Percentiles rank a stretch among this genome's conserved stretches.
Evolutionary conservation across 1,140 invertebrate genomes (phyloP).

Genomic region (Drosophila kikkawai): DNA sequence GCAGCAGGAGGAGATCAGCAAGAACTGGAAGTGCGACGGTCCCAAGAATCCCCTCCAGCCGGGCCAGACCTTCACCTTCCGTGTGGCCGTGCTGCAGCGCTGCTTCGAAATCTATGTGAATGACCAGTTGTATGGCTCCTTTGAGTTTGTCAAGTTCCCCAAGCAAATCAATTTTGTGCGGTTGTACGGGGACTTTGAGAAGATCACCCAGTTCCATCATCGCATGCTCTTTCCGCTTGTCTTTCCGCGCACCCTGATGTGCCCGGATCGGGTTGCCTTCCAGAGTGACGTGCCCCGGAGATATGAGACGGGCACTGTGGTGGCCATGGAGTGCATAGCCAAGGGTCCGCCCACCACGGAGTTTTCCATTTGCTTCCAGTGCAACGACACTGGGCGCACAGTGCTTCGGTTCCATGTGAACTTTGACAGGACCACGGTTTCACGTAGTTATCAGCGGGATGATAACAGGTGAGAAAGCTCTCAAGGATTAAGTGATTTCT

Average conservation of each 20-base stretch:
- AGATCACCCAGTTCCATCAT: constrained; percentile 83
- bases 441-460: constrained; percentile 73
- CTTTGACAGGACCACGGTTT: constrained; percentile 76
- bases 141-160: constrained; percentile 81
- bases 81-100: constrained; percentile 78
- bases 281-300: constrained; percentile 80
- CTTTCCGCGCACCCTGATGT: constrained; percentile 75
- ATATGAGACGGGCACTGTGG: constrained; percentile 80
- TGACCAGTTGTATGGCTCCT: constrained; percentile 79
- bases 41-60: constrained; percentile 80
- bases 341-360: constrained; percentile 79
- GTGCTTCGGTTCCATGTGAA: constrained; percentile 79
- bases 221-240: constrained; percentile 80
- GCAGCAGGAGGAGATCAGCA: constrained; percentile 84
- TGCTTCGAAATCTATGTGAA: constrained; percentile 84
- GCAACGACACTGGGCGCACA: constrained; percentile 78
- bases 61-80: constrained; percentile 79
- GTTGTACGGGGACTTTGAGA: constrained; percentile 80
- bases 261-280: constrained; percentile 73
- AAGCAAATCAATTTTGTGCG: constrained; percentile 82
- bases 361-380: constrained; percentile 83
- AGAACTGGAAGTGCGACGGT: constrained; percentile 82
- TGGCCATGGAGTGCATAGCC: constrained; percentile 82
- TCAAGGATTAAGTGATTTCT: rapidly evolving
- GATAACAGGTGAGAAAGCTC: constrained; percentile 64